phyloP scores from a whole-genome alignment of 2,113 vertebrate species.

The Bostrychus sinensis region DNA sequence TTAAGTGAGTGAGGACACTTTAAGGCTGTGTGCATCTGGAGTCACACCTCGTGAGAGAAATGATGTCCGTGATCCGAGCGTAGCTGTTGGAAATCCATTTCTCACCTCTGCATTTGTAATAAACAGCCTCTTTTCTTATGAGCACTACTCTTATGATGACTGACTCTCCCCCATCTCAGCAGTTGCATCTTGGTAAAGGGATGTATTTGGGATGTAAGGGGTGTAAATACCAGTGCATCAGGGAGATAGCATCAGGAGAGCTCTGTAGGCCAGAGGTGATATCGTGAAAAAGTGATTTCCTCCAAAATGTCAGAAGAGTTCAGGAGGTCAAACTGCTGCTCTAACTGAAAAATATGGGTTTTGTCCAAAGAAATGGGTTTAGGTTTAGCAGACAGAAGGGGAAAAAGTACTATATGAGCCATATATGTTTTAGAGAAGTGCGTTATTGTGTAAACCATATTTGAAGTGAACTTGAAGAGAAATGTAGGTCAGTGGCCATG shows the following conservation, averaged over 20 bases:
- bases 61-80: constrained; percentile 43
- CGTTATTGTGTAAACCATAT: too few species aligned
- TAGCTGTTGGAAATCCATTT: constrained; percentile 51
- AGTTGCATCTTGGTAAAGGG: constrained; percentile 21
- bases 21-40: constrained; percentile 8
- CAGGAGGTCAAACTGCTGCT: constrained; percentile 49
- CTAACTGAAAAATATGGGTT: constrained; percentile 24
- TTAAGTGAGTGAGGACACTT: background rate
- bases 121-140: constrained; percentile 50
- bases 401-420: too few species aligned
- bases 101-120: constrained; percentile 35
- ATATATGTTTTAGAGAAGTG: too few species aligned
- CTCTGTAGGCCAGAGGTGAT: constrained; percentile 42
- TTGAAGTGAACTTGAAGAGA: too few species aligned
- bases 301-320: constrained; percentile 29
- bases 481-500: too few species aligned
- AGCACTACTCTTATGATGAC: constrained; percentile 38
- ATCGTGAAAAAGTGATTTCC: constrained; percentile 52
- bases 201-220: background rate
- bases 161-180: constrained; percentile 19
- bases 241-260: constrained; percentile 50
- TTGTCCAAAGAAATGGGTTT: too few species aligned
- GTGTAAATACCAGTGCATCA: constrained; percentile 33
- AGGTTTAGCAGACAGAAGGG: too few species aligned
- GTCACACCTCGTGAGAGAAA: constrained; percentile 28